Evolutionary conservation across 1,140 invertebrate species (phyloP).

Genomic region (Cephus cinctus): DNA sequence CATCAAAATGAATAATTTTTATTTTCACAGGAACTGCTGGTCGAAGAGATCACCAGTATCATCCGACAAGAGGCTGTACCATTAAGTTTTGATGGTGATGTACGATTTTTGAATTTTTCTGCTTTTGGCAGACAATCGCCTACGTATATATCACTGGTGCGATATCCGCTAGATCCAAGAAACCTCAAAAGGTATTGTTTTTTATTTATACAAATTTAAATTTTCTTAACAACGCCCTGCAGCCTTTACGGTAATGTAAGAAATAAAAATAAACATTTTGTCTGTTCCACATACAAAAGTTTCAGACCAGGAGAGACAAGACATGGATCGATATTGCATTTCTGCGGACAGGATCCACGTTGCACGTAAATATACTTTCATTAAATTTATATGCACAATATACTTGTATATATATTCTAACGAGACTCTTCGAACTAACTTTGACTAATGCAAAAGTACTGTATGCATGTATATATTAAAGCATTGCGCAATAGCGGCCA

Average conservation of each 20-base stretch:
- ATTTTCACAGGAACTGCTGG: constrained; percentile 55
- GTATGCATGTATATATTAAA: not conserved
- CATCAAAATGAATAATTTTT: too few relatives aligned
- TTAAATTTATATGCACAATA: not conserved
- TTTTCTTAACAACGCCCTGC: too few relatives aligned
- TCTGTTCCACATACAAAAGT: constrained; percentile 1
- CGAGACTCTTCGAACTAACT: not conserved
- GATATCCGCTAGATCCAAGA: constrained; percentile 60
- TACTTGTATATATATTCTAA: not conserved
- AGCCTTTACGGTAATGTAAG: too few relatives aligned
- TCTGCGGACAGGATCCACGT: constrained; percentile 65
- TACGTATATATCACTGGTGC: constrained; percentile 66
- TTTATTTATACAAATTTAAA: too few relatives aligned
- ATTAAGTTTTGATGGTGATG: constrained; percentile 63
- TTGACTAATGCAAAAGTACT: constrained; percentile 6
- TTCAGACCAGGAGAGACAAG: not conserved
- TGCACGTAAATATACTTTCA: constrained; percentile 57
- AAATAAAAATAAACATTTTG: constrained; percentile 15
- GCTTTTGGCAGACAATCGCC: constrained; percentile 60
- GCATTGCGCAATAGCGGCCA: not conserved
- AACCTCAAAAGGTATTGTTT: constrained; percentile 38
- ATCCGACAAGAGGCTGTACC: constrained; percentile 60
- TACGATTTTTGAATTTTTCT: constrained; percentile 68
- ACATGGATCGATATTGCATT: constrained; percentile 60
- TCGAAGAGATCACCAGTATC: constrained; percentile 58